Percentiles rank a stretch among this genome's conserved stretches.
Conservation (phyloP, 2,797 vertebrate genomes). For the Hafferia zeledoni region DNA sequence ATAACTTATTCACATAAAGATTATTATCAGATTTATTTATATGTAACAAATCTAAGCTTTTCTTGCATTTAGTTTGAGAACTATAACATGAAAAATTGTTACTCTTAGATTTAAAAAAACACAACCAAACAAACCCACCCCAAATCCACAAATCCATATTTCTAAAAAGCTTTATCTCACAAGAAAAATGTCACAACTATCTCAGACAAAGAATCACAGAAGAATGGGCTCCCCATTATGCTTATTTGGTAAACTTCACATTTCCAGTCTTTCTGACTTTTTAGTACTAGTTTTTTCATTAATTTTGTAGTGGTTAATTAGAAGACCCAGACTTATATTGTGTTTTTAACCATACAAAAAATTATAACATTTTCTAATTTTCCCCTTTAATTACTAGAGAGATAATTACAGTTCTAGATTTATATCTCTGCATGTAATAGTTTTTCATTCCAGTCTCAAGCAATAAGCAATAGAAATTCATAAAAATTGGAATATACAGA, state of each 20-base stretch:
- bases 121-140: not conserved
- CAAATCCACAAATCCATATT: not conserved
- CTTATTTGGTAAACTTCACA: not conserved
- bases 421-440: not conserved
- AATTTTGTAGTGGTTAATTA: not conserved
- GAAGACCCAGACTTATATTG: not conserved
- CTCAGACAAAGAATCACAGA: not conserved
- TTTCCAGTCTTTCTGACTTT: not conserved
- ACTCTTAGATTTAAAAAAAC: not conserved
- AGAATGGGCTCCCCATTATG: not conserved
- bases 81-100: not conserved
- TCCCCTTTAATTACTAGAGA: not conserved
- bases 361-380: not conserved
- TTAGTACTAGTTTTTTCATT: not conserved
- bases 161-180: not conserved
- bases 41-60: not conserved
- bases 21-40: not conserved
- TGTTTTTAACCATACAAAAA: not conserved
- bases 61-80: not conserved
- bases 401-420: not conserved
- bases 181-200: not conserved
- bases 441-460: not conserved
- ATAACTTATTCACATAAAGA: rapidly evolving
- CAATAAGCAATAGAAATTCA: not conserved
- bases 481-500: not conserved